Evolutionary conservation across 2,113 vertebrate genomes (phyloP), one percentile per base, ranked within the genome.

Genomic region (Prietella phreatophila): DNA sequence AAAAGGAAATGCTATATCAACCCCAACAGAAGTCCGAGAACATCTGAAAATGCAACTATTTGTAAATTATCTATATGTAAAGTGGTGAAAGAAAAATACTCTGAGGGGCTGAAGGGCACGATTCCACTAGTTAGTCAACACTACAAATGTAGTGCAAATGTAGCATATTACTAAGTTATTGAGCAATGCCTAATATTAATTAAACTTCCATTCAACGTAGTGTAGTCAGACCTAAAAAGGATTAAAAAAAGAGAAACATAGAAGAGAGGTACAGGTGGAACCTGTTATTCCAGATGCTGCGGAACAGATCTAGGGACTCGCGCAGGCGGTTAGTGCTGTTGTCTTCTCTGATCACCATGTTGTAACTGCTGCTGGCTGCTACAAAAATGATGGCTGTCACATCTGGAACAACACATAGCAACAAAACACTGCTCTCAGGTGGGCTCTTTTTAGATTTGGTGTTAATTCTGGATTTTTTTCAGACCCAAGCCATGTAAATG

Each of bases 271-370:
- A 20, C 19, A 63, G 25, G 27, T 36, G 47, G 27, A 87, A 88
- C 98, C 98, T 98, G 89, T 99, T 99, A 92, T 98, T 99, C 98
- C 98, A 99, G 94, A 99, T 99, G 90, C 97, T 99, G 93, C 97
- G 97, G 89, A 98, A 99, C 83, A 99, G 97, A 92, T 99, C 97
- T 92, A 99, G 95, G 17, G 97, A 97, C 87, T 99, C 98, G 86
- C 97, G 91, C 84, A 99, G 96, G 86, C 98, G 95, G 92, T 99
- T 99, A 92, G 98, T 99, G 85, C 97, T 99, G 92, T 99, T 98
- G 91, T 99, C 98, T 92, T 99, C 98, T 91, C 98, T 96, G 95
- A 99, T 99, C 90, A 99, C 98, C 98, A 99, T 99, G 95, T 99
- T 99, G 95, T 99, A 99, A 95, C 98, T 99, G 92, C 98, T 99